These are phyloP conservation scores for Sander lucioperca DNA, from an alignment of 2,113 vertebrate species.

Conservation along the genomic window DNA sequence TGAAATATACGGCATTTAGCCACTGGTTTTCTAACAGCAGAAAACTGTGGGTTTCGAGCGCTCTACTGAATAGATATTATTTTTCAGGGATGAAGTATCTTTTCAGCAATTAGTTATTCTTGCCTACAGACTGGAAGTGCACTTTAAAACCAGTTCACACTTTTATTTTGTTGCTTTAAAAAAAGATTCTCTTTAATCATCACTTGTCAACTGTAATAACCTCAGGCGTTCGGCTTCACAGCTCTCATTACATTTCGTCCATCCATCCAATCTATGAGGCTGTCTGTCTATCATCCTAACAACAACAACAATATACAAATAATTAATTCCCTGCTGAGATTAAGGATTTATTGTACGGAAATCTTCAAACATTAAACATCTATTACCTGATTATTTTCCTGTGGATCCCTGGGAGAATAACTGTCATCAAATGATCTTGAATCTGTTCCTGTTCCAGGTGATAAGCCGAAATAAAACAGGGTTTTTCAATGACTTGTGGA, in stretches of 20 bases:
- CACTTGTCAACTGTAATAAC: not conserved
- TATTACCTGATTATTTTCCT: conserved; percentile 16
- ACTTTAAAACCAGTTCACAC: not conserved
- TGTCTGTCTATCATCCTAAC: not conserved
- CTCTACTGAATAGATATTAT: not conserved
- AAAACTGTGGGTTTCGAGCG: not conserved
- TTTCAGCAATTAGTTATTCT: conserved; percentile 4
- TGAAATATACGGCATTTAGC: not conserved
- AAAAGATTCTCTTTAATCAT: conserved; percentile 5
- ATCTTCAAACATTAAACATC: conserved; percentile 23
- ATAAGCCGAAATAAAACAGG: conserved; percentile 61
- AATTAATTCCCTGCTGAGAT: conserved; percentile 30
- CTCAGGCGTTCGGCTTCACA: not conserved
- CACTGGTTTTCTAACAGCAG: not conserved
- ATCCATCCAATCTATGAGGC: not conserved
- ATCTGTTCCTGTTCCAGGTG: conserved; percentile 50
- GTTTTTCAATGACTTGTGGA: conserved; percentile 42
- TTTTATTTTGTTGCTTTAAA: not conserved
- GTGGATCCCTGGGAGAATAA: conserved; percentile 31
- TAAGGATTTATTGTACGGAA: not conserved
- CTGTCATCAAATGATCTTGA: conserved; percentile 39
- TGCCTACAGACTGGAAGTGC: not conserved
- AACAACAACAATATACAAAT: no score
- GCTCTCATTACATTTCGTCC: not conserved
- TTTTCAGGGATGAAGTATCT: not conserved